These are phyloP conservation scores for Poecilia picta DNA, from an alignment of 2,797 vertebrate genomes.

Conservation along the genomic window DNA sequence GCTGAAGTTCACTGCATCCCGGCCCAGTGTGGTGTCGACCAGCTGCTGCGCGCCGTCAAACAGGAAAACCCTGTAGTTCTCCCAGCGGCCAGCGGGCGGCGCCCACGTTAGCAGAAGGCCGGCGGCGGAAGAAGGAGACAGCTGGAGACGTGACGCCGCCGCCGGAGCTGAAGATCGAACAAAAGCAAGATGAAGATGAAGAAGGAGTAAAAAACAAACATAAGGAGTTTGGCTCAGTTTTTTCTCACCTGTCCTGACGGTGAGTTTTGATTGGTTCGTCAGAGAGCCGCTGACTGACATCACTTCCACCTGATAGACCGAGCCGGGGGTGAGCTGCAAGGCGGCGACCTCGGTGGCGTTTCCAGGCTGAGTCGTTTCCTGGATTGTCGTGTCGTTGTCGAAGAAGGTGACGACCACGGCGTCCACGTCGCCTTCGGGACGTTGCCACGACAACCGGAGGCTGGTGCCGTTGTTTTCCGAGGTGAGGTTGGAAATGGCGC, in stretches of 20 bases:
- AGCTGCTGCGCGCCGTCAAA: slow-evolving; percentile 76
- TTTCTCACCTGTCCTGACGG: slow-evolving; percentile 82
- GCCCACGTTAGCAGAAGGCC: slow-evolving; percentile 86
- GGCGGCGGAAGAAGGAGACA: slow-evolving; percentile 66
- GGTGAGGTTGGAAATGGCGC: slow-evolving; percentile 58
- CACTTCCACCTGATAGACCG: slow-evolving; percentile 83
- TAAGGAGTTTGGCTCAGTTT: background rate
- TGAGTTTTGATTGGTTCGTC: slow-evolving; percentile 72
- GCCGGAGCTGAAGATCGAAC: slow-evolving; percentile 80
- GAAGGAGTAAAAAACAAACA: rapidly evolving
- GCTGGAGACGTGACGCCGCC: slow-evolving; percentile 69
- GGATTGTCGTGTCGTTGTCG: slow-evolving; percentile 66
- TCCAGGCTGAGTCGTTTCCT: slow-evolving; percentile 71
- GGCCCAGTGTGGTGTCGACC: slow-evolving; percentile 69
- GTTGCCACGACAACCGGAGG: slow-evolving; percentile 72
- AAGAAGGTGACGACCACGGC: slow-evolving; percentile 63
- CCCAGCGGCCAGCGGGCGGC: slow-evolving; percentile 88
- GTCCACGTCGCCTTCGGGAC: slow-evolving; percentile 68
- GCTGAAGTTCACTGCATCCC: slow-evolving; percentile 66
- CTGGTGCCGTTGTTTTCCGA: slow-evolving; percentile 14
- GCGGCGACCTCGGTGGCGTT: slow-evolving; percentile 73
- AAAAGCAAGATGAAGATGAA: background rate
- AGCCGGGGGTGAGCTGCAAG: slow-evolving; percentile 83
- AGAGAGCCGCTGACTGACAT: slow-evolving; percentile 82
- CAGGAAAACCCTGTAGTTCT: slow-evolving; percentile 84